Base-by-base conservation (phyloP, 2,888 invertebrate species). In the Parascotia fuliginaria region DNA sequence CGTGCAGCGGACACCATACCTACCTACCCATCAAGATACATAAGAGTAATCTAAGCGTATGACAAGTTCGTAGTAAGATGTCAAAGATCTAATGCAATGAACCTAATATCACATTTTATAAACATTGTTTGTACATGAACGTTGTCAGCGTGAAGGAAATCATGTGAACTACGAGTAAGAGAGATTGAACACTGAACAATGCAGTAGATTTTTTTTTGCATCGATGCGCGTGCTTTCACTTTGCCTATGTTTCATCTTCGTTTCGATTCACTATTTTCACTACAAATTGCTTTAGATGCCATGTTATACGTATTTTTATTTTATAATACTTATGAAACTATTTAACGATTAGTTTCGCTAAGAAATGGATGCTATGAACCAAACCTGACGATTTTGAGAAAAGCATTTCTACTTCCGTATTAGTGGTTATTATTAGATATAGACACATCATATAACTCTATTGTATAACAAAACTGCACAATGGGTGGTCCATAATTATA, bases 81-180 rank as follows among this genome's bases (percentile, higher is more conserved):
- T n/a, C n/a, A n/a, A n/a, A n/a, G n/a, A n/a, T n/a, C n/a, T n/a
- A n/a, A 29, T 11, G 12, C 5, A 29, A 5, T 29, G 12, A 1
- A 29, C 5, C 5, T 5, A 11, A 29, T 11, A 29, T 11, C 5
- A 29, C 3, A 29, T 29, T 29, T 29, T 29, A 29, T 11, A 29
- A 31, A 9, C 9, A 22, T 14, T 13, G 19, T 11, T 4, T 11
- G 11, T 19, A 16, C 12, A 33, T 6, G 7, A 14, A 33, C 45
- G 42, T 33, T 51, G 45, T 65, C 56, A 55, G 0, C 12, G 3
- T 55, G 45, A 50, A 79, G 77, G 77, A 86, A 85, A 87, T 85
- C 83, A 85, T 87, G 89, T 77, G 89, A 89, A 87, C 85, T 60
- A 38, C 84, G 86, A 82, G n/a, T n/a, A n/a, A 85, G 86, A 82